Base-by-base conservation (phyloP, 2,113 vertebrate genomes). In the Salvelinus sp. region DNA sequence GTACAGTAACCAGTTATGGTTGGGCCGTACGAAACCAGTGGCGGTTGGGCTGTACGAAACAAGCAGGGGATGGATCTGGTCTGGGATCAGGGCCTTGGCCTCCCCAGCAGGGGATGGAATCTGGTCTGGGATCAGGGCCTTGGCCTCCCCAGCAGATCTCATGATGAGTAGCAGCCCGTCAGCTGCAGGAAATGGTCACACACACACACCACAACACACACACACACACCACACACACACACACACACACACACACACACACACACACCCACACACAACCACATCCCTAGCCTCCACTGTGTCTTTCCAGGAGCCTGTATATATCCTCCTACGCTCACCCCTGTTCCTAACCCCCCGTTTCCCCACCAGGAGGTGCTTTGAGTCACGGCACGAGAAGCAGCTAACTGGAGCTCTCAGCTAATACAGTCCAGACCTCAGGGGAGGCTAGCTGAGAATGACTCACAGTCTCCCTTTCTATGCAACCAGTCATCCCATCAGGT, bases 371-470 rank as follows among this genome's bases (percentile, higher is more conserved):
- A 77, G 72, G 70, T 70, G 77, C 79, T 62, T 54, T 68, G 68
- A 83, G 54, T 76, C 84, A 80, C 69, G 50, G 75, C 77, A 69
- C 9, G 65, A 79, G 47, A 73, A 80, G 73, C 71, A 68, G 67
- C 10, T 47, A 57, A 25, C 54, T 60, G 64, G 69, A 78, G 63
- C 33, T 68, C 38, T 74, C 54, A 74, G 76, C 22, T 86, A 89
- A 86, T 82, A 77, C 76, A 79, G 76, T 77, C 63, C 84, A 87
- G 81, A 76, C 72, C 69, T 58, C 22, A 44, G 69, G 73, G 48
- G 14, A 54, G 48, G 48, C 48, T 50, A 16, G 23, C 68, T 78
- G 64, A 76, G 62, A 79, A 44, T 76, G 81, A 18, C 57, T 70
- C 77, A 6, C 58, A 13, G 27, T 65, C 68, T 44, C 25, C 72